Percentiles rank a stretch among this genome's conserved stretches.
phyloP scores from a whole-genome alignment of 2,888 invertebrate genomes.

The Amphipyra berbera region DNA sequence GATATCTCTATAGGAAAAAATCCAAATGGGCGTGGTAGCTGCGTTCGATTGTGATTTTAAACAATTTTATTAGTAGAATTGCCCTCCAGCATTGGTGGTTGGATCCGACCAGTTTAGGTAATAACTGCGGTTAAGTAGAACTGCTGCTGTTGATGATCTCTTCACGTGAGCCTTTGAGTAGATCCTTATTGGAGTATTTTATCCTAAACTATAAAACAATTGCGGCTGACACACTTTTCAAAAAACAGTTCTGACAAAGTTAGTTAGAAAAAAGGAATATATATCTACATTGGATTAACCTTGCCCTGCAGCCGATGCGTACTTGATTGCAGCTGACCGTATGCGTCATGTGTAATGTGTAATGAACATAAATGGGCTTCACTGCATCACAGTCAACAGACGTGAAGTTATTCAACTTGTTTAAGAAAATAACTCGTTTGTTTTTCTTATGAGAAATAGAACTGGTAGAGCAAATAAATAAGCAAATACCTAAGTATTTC shows the following conservation, averaged over 20 bases:
- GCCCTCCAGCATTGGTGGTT: no score
- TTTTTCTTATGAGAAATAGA: neutral
- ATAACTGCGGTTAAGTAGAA: no score
- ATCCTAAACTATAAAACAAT: no score
- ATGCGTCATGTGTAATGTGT: slow-evolving; percentile 52
- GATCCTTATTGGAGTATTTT: no score
- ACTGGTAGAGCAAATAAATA: neutral
- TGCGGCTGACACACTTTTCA: neutral
- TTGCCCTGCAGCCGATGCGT: slow-evolving; percentile 63
- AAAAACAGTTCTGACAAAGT: neutral
- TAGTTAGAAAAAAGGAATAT: slow-evolving; percentile 20
- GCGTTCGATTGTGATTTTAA: no score
- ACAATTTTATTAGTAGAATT: no score
- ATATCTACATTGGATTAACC: slow-evolving; percentile 69
- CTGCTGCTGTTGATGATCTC: no score
- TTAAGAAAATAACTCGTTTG: neutral
- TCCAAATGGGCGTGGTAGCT: no score
- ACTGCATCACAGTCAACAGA: slow-evolving; percentile 42
- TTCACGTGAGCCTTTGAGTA: no score
- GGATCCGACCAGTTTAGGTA: no score
- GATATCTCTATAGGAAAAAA: no score
- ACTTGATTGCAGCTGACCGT: slow-evolving; percentile 69
- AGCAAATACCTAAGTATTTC: no score
- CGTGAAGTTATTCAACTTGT: slow-evolving; percentile 22
- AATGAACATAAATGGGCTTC: slow-evolving; percentile 64